Evolutionary conservation across 2,797 vertebrate species (phyloP), one percentile per base, ranked within the genome.

Genomic region (Numenius phaeopus): DNA sequence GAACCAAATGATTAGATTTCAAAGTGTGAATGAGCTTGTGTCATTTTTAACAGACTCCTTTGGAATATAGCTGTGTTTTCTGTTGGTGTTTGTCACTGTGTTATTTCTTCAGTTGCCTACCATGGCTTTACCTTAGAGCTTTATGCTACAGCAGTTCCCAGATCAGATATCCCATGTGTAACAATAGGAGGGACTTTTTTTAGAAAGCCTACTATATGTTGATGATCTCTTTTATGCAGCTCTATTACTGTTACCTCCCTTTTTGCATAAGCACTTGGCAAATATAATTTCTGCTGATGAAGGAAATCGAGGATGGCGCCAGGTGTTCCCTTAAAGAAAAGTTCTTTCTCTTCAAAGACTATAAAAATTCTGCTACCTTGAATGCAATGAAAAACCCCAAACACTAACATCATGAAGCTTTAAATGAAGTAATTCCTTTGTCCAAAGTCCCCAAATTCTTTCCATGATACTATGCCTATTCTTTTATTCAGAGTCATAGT

Each of bases 1-100:
- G 62, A 76, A 94, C 49, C 81, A 89, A 87, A 92, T 86, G 6
- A 94, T 87, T 94, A 73, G 80, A 90, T 91, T 94, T 90, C 34
- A 21, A 88, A 88, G 64, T 65, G 49, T 49, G 64, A 90, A 82
- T 83, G 55, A 89, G 30, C 22, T 82, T 80, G 34, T 76, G 62
- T 87, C 22, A 1, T 77, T 93, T 85, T 73, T 62, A 71, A 75
- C 40, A 87, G 55, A 62, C 34, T 91, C 21, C 34, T 93, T 73
- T 89, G 71, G 44, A 90, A 83, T 57, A 77, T 58, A 59, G 26
- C n/a, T 83, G 32, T 3, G 2, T 89, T 94, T 80, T 37, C 7
- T 65, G 21, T 62, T 82, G 40, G 2, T 78, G 40, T 78, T 92
- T 87, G 54, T 81, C 37, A 67, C 18, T 29, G 8, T 61, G n/a